phyloP scores from a whole-genome alignment of 2,888 invertebrate species.

The Ceraclea dissimilis region DNA sequence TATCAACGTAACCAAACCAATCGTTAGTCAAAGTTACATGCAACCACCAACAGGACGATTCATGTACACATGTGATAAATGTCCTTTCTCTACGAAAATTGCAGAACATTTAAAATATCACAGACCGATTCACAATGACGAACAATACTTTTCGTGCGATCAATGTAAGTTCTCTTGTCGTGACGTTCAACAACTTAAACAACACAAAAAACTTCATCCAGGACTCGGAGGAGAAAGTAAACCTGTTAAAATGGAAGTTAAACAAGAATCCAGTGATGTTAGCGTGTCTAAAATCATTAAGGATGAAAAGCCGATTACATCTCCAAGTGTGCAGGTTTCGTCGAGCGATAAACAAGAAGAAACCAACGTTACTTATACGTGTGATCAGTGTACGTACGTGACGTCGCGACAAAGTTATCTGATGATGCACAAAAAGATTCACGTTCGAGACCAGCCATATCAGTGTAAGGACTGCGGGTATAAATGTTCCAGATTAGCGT shows the following conservation, averaged over 20 bases:
- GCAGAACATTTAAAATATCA: constrained; percentile 21
- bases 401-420: constrained; percentile 17
- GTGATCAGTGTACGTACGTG: constrained; percentile 21
- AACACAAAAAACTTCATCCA: constrained; percentile 16
- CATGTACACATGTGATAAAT: constrained; percentile 14
- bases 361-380: constrained; percentile 6
- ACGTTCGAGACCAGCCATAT: constrained; percentile 14
- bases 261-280: too few relatives aligned
- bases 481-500: constrained; percentile 17
- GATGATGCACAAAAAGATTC: constrained; percentile 20
- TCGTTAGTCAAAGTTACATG: not conserved
- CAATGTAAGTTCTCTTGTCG: constrained; percentile 19
- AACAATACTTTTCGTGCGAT: constrained; percentile 18
- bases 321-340: too few relatives aligned
- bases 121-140: constrained; percentile 17
- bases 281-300: too few relatives aligned
- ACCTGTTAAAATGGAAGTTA: too few relatives aligned
- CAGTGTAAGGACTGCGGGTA: constrained; percentile 21
- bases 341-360: constrained; percentile 1
- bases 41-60: not conserved
- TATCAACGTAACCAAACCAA: not conserved
- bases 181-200: constrained; percentile 11
- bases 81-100: constrained; percentile 19
- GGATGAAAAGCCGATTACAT: too few relatives aligned
- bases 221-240: constrained; percentile 3